Evolutionary conservation across 1,140 invertebrate species (phyloP), one percentile per base, ranked within the genome.

Genomic region (Meloidogyne chitwoodi): DNA sequence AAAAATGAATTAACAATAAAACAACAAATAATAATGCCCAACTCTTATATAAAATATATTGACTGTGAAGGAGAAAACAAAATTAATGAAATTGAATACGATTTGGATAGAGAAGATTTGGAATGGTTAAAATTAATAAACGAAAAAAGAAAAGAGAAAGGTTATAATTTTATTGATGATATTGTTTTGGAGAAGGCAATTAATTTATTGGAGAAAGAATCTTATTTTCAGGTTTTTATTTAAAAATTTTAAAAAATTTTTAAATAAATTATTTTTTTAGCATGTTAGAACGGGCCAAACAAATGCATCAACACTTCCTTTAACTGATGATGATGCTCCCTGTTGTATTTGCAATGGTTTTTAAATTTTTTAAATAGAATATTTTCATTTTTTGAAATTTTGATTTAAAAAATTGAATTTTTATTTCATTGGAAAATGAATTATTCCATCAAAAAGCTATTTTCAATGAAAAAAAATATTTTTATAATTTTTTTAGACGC

Each of bases 401-500:
- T n/a, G n/a, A n/a, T n/a, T n/a, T n/a, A n/a, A n/a, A n/a, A n/a
- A 29, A 34, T 31, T 26, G 26, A 12, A 68, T 31, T 16, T 16
- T 6, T 10, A 16, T 12, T 66, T 2, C 44, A 6, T 41, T 41
- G 38, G 38, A 8, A 41, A 14, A 41, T 31, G 2, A n/a, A n/a
- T 31, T 31, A 31, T 31, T 19, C 41, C 2, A 2, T 14, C 10
- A 14, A 44, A 12, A 44, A 44, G 2, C 12, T 44, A 44, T 41
- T 19, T 44, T 44, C 16, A 11, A 44, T 38, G 4, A 0, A 38
- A 10, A 10, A 44, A 16, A 1, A n/a, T 19, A 8, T 19, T 65
- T 5, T 16, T 16, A n/a, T 19, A 31, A 8, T 27, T 34, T 41
- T 44, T 72, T 48, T n/a, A 73, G 71, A 92, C 87, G 96, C 96